Base-by-base conservation (phyloP, 1,140 invertebrate species). In the Drosophila nigromelanica region DNA sequence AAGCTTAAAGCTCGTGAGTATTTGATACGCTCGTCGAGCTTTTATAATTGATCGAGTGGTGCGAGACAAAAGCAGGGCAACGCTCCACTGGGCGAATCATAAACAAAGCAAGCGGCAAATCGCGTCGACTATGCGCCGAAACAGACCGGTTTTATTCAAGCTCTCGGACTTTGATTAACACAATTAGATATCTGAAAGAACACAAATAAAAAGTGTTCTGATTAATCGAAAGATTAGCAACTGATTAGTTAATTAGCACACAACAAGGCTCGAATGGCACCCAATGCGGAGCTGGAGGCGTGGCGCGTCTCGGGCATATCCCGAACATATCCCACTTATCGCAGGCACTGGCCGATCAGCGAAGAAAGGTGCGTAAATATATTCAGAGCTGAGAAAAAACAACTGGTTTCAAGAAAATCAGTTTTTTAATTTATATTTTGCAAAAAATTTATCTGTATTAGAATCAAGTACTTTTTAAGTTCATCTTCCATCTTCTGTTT, bases 291-390 rank as follows among this genome's bases (percentile, higher is more conserved):
- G 27, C 33, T 73, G 4, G 81, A 86, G 30, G 48, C 33, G 4
- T 89, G 86, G 87, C 70, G 68, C 5, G 69, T 71, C 4, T 89
- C 89, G 4, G 76, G 78, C n/a, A 89, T 90, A 54, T 74, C 78
- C 0, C 62, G 64, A 5, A 89, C 52, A 5, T 90, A 85, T 81
- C 89, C 89, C 3, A 76, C 52, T 18, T 89, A 90, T 52, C 74
- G 81, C 4, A 40, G 48, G 5, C 33, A 62, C 0, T 35, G 4
- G 2, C 70, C 37, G 1, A 68, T 78, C 2, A 85, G 43, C n/a
- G 37, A 63, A 30, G 70, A 91, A 27, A 76, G 70, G 82, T 86
- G 14, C 7, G 60, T 42, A 42, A 52, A 3, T 50, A 52, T 1
- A 35, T 2, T 35, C 33, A 35, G 8, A 10, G 8, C 6, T 0